Conservation (phyloP, 1,140 invertebrate species). For the Watersipora subatra region DNA sequence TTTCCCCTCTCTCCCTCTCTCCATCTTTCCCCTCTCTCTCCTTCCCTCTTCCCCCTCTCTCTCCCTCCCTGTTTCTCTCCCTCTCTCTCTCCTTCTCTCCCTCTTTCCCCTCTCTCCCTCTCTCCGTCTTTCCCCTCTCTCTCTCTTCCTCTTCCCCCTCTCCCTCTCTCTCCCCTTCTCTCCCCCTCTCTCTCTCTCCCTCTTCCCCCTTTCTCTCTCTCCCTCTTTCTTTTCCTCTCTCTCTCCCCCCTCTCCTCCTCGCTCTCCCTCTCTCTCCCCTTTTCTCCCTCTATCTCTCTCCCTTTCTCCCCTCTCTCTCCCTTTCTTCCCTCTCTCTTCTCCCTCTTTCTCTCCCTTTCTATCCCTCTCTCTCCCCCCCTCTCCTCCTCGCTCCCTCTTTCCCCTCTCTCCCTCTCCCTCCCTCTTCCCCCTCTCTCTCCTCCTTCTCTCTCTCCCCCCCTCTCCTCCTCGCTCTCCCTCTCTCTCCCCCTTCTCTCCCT, state of each 20-base stretch:
- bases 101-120: neutral
- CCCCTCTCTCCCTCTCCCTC: neutral
- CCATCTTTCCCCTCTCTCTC: neutral
- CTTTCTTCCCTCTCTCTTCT: neutral
- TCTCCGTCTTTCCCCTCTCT: neutral
- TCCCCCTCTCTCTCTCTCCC: neutral
- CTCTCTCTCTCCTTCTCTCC: constrained; percentile 6
- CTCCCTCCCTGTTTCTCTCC: no score
- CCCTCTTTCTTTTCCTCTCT: neutral
- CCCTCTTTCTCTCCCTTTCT: no score
- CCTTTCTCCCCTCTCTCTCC: neutral
- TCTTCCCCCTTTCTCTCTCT: constrained; percentile 2
- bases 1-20: no score
- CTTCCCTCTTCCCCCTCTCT: neutral
- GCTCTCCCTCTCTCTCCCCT: no score
- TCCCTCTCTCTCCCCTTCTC: neutral
- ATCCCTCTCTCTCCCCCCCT: neutral
- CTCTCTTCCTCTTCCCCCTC: neutral
- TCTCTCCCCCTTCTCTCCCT: constrained; percentile 5
- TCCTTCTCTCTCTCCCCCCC: neutral
- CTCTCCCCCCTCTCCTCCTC: neutral
- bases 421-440: neutral
- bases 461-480: no score
- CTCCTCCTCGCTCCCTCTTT: constrained; percentile 4
- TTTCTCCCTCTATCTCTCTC: no score